Percentiles rank a stretch among this genome's conserved stretches.
Evolutionary conservation across 2,888 invertebrate genomes (phyloP).

Genomic region (Clivina fossor): DNA sequence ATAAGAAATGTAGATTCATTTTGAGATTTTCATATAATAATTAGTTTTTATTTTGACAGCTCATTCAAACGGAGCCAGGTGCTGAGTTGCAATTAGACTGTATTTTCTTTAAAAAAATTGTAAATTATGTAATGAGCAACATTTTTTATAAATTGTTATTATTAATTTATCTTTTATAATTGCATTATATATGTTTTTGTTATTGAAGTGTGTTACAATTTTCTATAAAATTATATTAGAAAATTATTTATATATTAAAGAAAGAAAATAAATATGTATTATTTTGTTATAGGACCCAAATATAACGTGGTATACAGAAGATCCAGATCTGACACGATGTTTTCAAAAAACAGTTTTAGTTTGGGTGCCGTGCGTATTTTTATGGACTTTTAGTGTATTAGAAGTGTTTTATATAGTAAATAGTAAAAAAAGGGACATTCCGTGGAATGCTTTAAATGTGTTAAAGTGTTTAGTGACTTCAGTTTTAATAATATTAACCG

Average conservation of each 20-base stretch:
- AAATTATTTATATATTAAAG: no score
- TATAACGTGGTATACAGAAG: constrained; percentile 76
- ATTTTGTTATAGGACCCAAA: constrained; percentile 68
- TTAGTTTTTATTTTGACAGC: constrained; percentile 16
- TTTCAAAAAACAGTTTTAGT: constrained; percentile 88
- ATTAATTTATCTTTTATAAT: no score
- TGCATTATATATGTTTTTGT: no score
- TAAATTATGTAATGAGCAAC: no score
- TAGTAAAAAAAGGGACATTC: constrained; percentile 77
- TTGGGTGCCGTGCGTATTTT: constrained; percentile 85
- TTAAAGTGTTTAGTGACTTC: constrained; percentile 68
- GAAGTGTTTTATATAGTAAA: constrained; percentile 75
- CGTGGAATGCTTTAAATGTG: constrained; percentile 73
- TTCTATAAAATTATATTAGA: not conserved
- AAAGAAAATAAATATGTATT: no score
- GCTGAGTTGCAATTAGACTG: constrained; percentile 4
- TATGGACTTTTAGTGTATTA: constrained; percentile 75
- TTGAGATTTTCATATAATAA: not conserved
- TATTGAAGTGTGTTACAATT: no score
- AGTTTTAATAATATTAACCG: constrained; percentile 65
- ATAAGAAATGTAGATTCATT: no score
- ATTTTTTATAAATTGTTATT: no score
- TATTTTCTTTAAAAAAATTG: no score
- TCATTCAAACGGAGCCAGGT: constrained; percentile 4
- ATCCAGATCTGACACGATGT: constrained; percentile 84